Conservation (phyloP, 2,797 vertebrate genomes). For the Discoglossus pictus region DNA sequence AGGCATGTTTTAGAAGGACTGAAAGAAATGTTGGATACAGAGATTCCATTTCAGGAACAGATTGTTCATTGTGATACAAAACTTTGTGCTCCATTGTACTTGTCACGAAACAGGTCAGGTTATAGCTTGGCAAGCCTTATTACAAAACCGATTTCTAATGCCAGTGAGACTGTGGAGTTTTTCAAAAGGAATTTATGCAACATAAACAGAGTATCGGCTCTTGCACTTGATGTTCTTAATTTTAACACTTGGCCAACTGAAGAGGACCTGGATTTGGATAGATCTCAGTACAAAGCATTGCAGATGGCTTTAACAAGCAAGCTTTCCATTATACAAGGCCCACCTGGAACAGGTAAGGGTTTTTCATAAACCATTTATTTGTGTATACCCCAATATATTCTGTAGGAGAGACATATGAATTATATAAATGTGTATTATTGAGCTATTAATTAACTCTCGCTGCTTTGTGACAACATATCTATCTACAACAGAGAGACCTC, state of each 20-base stretch:
- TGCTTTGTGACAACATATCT: too few species aligned
- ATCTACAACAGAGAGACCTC: too few species aligned
- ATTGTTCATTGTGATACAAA: slow-evolving; percentile 49
- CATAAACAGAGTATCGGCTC: too few species aligned
- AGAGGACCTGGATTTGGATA: slow-evolving; percentile 46
- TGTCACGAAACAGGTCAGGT: slow-evolving; percentile 9
- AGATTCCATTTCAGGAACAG: slow-evolving; percentile 54
- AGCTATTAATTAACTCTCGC: too few species aligned
- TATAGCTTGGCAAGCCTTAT: slow-evolving; percentile 47
- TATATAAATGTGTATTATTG: too few species aligned
- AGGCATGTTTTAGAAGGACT: slow-evolving; percentile 56
- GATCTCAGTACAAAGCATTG: slow-evolving; percentile 52
- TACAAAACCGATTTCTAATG: neutral
- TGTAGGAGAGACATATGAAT: too few species aligned
- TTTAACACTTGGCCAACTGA: slow-evolving; percentile 51
- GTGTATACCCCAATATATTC: too few species aligned
- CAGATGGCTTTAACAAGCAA: slow-evolving; percentile 53
- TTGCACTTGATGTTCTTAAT: slow-evolving; percentile 45
- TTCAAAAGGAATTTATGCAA: too few species aligned
- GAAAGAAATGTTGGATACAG: slow-evolving; percentile 45
- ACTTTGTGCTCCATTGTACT: slow-evolving; percentile 49
- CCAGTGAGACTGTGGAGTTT: too few species aligned
- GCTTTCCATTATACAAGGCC: slow-evolving; percentile 55
- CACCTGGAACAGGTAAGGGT: slow-evolving; percentile 57
- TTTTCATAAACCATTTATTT: too few species aligned